A percentile compares a stretch with the other conserved stretches of the same genome.
Conservation (phyloP, 2,888 invertebrate genomes). For the Drosophila stalkeri region DNA sequence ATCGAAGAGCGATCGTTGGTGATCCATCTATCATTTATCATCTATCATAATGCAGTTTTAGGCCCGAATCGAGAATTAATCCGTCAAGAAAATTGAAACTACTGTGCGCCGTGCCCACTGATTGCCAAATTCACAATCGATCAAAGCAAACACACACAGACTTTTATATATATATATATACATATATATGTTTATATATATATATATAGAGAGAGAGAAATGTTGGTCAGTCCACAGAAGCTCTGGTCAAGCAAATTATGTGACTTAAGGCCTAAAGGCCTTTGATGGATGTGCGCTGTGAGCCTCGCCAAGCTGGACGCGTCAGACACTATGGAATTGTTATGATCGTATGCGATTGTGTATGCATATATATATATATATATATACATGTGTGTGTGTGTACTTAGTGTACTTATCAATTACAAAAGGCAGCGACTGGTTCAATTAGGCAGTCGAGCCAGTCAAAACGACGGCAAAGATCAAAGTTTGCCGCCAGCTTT, state of each 20-base stretch:
- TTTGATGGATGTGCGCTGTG: slow-evolving; percentile 71
- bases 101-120: slow-evolving; percentile 26
- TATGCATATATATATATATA: neutral
- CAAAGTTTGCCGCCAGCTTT: slow-evolving; percentile 64
- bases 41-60: slow-evolving; percentile 80
- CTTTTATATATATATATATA: neutral
- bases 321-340: slow-evolving; percentile 52
- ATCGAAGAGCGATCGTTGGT: slow-evolving; percentile 65
- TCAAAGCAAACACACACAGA: slow-evolving; percentile 40
- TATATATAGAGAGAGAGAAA: too few relatives aligned
- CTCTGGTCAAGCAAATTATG: slow-evolving; percentile 68
- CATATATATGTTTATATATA: too few relatives aligned
- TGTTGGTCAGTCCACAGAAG: slow-evolving; percentile 43
- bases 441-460: slow-evolving; percentile 68
- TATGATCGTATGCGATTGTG: neutral
- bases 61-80: slow-evolving; percentile 82
- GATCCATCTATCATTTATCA: slow-evolving; percentile 74
- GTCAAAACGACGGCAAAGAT: slow-evolving; percentile 61
- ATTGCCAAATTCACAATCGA: slow-evolving; percentile 81
- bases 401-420: slow-evolving; percentile 62
- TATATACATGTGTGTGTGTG: neutral
- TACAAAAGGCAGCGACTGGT: slow-evolving; percentile 71
- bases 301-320: slow-evolving; percentile 19
- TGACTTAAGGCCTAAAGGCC: slow-evolving; percentile 66
- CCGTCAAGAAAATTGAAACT: slow-evolving; percentile 68